Percentiles rank a stretch among this genome's conserved stretches.
These are phyloP conservation scores for Dromius quadrimaculatus DNA, from an alignment of 2,888 invertebrate genomes.

Conservation along the genomic window DNA sequence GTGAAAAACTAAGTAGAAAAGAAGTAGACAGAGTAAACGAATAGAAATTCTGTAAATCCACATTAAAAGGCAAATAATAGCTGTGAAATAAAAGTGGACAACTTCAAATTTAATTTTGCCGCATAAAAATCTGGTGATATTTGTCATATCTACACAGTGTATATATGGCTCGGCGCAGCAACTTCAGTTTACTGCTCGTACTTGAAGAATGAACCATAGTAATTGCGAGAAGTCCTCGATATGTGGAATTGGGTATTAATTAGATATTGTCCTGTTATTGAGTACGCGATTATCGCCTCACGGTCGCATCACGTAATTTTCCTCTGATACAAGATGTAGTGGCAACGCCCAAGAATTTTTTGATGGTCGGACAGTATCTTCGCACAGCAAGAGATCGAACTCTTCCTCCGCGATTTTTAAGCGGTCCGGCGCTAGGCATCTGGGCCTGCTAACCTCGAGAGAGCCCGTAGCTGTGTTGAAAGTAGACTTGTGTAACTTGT, in stretches of 20 bases:
- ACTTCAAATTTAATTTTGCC: too few species aligned
- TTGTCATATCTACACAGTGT: too few species aligned
- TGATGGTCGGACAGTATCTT: conserved; percentile 54
- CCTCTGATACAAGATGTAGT: conserved; percentile 60
- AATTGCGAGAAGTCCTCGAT: conserved; percentile 59
- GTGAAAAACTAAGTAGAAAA: too few species aligned
- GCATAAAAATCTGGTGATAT: too few species aligned
- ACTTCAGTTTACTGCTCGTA: too few species aligned
- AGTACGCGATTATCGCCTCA: conserved; percentile 62
- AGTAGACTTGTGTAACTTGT: too few species aligned
- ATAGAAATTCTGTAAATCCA: too few species aligned
- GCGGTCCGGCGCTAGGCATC: conserved; percentile 57
- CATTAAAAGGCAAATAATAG: too few species aligned
- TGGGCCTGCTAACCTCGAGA: conserved; percentile 55
- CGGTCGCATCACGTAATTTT: conserved; percentile 59
- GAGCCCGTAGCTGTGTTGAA: conserved; percentile 56
- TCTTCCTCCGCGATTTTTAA: conserved; percentile 55
- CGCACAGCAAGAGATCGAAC: conserved; percentile 57
- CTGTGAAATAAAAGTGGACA: too few species aligned
- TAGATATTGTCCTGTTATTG: conserved; percentile 65
- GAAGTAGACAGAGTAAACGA: too few species aligned
- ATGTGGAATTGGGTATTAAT: conserved; percentile 63
- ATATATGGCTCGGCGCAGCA: too few species aligned
- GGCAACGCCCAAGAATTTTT: conserved; percentile 59
- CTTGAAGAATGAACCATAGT: too few species aligned